Evolutionary conservation across 1,140 invertebrate genomes (phyloP).

Genomic region (Melipona quadrifasciata): DNA sequence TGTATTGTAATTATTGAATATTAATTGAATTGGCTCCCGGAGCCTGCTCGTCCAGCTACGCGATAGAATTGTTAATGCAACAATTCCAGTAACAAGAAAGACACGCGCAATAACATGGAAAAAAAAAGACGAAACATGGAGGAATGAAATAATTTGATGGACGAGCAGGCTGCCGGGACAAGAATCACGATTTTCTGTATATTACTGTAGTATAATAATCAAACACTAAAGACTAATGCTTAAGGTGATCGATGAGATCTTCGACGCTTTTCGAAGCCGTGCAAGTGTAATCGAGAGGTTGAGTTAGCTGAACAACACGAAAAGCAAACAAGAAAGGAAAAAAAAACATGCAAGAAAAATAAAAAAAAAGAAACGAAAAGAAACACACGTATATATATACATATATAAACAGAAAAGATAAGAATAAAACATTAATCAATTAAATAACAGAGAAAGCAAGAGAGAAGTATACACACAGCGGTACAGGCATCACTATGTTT

Average conservation of each 20-base stretch:
- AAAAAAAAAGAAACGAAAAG: slow-evolving; percentile 3
- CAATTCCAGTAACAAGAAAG: not conserved
- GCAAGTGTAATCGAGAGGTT: slow-evolving; percentile 65
- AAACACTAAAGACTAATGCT: slow-evolving; percentile 81
- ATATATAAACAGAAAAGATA: not conserved
- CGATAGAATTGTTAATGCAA: not conserved
- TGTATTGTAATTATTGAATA: slow-evolving; percentile 74
- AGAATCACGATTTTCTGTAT: slow-evolving; percentile 75
- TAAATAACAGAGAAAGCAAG: slow-evolving; percentile 26
- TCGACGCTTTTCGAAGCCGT: slow-evolving; percentile 72
- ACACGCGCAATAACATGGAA: not conserved
- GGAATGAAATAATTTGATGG: not conserved
- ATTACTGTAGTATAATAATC: slow-evolving; percentile 80
- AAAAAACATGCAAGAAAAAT: slow-evolving; percentile 30
- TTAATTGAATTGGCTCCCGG: slow-evolving; percentile 56
- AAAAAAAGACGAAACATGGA: not conserved
- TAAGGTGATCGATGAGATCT: slow-evolving; percentile 76
- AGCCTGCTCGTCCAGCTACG: slow-evolving; percentile 26
- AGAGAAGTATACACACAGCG: slow-evolving; percentile 49
- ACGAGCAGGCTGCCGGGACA: slow-evolving; percentile 15
- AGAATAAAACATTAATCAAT: not conserved
- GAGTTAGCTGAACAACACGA: slow-evolving; percentile 34
- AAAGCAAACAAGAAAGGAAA: slow-evolving; percentile 5
- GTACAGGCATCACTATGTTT: slow-evolving; percentile 59
- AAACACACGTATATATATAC: not conserved